Base-by-base conservation (phyloP, 2,113 vertebrate genomes). In the Azemiops feae region DNA sequence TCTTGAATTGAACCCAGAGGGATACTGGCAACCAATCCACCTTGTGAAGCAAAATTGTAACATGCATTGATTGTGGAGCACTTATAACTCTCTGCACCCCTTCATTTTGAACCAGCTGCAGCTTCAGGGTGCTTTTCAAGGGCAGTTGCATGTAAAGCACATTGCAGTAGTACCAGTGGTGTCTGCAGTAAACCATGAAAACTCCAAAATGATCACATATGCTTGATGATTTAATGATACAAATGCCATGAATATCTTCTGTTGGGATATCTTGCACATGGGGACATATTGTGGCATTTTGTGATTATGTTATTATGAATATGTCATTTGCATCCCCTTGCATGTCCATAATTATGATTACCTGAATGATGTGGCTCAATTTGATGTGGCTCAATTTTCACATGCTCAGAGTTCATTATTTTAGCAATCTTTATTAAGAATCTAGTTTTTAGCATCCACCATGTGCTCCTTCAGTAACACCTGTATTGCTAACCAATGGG, bases 401-500 rank as follows among this genome's bases (percentile, higher is more conserved):
- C 91, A 85, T 45, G 90, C 86, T 47, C 0, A 30, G 86, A 88
- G 86, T 85, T 64, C 12, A 11, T 50, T n/a, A 93, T 94, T 54
- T 39, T 22, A 94, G 52, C 23, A 89, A 91, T 20, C 50, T 91
- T 96, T 96, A 92, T 94, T 95, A 94, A 95, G 43, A 90, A 85
- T 60, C 88, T 93, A 96, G 93, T 39, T 0, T 1, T 81, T 95
- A 89, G 88, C 93, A 94, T 58, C 93, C 86, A 57, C 52, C 90
- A 89, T 92, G 57, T 54, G 0, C 0, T 0, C 0, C 94, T 96
- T 94, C 89, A 94, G 18, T 81, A 39, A 50, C 86, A 90, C 85
- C 58, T 85, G 90, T 53, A 86, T 39, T 1, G 3, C 95, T 95
- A 94, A 95, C 94, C 94, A 94, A 97, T 85, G 95, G 95, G 94